Evolutionary conservation across 2,797 vertebrate genomes (phyloP).

Genomic region (Choloepus didactylus): DNA sequence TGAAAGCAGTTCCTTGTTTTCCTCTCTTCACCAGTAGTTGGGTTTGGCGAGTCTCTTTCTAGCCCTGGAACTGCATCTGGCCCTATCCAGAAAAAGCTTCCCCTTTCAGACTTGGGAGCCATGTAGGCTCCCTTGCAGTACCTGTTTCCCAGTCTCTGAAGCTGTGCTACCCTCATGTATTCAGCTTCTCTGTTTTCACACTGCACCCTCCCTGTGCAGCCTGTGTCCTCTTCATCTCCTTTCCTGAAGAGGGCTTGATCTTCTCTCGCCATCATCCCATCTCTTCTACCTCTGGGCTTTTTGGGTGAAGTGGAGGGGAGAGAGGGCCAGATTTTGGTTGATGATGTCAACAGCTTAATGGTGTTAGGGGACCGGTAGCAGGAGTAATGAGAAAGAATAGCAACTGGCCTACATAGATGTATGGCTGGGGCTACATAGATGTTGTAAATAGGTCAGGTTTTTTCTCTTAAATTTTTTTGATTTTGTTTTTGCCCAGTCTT

Average conservation of each 20-base stretch:
- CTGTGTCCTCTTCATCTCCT: fast-evolving
- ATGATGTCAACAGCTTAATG: not conserved
- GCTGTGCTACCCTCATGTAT: no score
- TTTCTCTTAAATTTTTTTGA: not conserved
- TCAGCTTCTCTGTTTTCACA: not conserved
- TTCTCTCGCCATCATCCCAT: not conserved
- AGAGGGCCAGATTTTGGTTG: not conserved
- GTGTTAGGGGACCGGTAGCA: not conserved
- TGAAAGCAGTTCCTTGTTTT: not conserved
- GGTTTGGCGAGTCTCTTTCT: not conserved
- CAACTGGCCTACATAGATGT: not conserved
- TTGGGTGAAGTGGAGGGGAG: not conserved
- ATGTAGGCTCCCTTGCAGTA: not conserved
- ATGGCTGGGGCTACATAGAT: not conserved
- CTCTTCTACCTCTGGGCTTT: not conserved
- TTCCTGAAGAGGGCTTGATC: no score
- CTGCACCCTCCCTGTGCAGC: not conserved
- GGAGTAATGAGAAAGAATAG: no score
- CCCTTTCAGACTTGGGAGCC: no score
- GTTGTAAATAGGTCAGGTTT: not conserved
- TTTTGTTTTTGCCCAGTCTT: not conserved
- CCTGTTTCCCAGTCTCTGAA: not conserved
- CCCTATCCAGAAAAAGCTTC: not conserved
- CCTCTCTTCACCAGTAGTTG: no score
- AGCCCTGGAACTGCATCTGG: not conserved